Percentiles rank a stretch among this genome's conserved stretches.
These are phyloP conservation scores for Petrolisthes cinctipes DNA, from an alignment of 2,888 invertebrate species.

Conservation along the genomic window DNA sequence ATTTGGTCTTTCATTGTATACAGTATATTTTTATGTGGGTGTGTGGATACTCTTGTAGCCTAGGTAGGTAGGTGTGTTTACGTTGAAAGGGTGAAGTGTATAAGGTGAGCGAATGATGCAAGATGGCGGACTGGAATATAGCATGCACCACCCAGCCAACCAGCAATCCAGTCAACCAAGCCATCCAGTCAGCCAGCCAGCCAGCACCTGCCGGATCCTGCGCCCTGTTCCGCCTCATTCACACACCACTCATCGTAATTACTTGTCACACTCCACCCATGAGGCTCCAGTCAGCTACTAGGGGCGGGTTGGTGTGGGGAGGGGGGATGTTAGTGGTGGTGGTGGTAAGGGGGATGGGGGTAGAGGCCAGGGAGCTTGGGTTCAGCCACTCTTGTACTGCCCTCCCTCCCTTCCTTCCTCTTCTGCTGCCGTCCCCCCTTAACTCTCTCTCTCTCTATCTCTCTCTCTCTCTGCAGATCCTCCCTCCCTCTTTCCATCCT, in stretches of 20 bases:
- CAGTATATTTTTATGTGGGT: too few species aligned
- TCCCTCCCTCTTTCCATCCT: background rate
- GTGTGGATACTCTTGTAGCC: too few species aligned
- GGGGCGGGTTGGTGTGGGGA: background rate
- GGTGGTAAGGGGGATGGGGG: too few species aligned
- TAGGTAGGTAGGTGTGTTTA: too few species aligned
- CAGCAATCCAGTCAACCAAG: background rate
- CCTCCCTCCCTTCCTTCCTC: background rate
- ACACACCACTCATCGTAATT: conserved; percentile 40
- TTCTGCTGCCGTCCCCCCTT: background rate
- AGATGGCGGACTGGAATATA: too few species aligned
- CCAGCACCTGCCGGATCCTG: conserved; percentile 47
- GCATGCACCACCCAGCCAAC: background rate
- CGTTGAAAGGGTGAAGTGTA: too few species aligned
- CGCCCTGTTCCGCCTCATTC: conserved; percentile 44
- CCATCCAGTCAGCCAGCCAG: background rate
- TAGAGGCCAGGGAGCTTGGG: too few species aligned
- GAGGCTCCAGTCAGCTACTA: background rate
- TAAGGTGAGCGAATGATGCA: too few species aligned
- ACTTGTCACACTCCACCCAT: conserved; percentile 27
- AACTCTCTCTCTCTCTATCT: background rate
- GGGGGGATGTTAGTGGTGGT: background rate
- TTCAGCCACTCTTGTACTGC: too few species aligned
- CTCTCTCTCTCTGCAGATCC: background rate
- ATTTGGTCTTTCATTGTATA: too few species aligned